phyloP scores from a whole-genome alignment of 2,888 invertebrate species.

The Dryococelus australis region DNA sequence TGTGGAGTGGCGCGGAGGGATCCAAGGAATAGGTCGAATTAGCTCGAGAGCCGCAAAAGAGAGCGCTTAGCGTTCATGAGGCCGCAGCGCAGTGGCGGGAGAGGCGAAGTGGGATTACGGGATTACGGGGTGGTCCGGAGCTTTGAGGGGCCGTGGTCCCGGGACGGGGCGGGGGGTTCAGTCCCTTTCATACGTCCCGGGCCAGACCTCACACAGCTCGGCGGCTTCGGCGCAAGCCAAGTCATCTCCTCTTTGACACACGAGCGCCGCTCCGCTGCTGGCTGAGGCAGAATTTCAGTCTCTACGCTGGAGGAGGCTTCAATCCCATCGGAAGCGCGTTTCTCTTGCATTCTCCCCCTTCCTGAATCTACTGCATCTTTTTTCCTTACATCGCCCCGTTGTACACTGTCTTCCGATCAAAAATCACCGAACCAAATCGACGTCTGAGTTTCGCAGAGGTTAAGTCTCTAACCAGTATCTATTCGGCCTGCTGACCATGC shows the following conservation, averaged over 20 bases:
- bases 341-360: no score
- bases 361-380: no score
- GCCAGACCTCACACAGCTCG: not conserved
- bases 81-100: not conserved
- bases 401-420: no score
- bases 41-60: not conserved
- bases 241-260: not conserved
- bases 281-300: no score
- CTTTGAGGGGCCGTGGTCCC: not conserved
- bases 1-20: not conserved
- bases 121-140: not conserved
- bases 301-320: no score
- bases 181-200: not conserved
- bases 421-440: no score
- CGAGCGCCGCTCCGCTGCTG: no score
- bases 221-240: not conserved
- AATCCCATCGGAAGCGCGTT: no score
- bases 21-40: not conserved
- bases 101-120: not conserved
- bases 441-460: no score
- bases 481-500: no score
- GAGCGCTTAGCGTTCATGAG: not conserved
- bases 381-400: no score
- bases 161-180: not conserved
- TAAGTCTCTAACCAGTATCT: no score